phyloP scores from a whole-genome alignment of 2,888 invertebrate genomes.

The Folsomia candida region DNA sequence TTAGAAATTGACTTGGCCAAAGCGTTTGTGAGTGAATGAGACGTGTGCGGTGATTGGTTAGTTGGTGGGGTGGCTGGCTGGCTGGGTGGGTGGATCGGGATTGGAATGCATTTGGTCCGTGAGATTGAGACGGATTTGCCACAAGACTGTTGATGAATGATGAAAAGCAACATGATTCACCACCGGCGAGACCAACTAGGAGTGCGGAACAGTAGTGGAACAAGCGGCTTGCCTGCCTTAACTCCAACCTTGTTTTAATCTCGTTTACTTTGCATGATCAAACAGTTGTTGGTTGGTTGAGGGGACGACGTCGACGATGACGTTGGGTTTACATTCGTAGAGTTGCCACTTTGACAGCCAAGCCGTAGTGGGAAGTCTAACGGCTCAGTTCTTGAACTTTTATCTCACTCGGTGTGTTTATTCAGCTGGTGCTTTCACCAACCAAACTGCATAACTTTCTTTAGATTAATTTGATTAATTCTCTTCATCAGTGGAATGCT shows the following conservation, averaged over 20 bases:
- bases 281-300: slow-evolving; percentile 38
- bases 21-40: no score
- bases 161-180: no score
- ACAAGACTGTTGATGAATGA: no score
- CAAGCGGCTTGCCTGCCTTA: no score
- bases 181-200: background rate
- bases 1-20: no score
- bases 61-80: no score
- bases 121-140: no score
- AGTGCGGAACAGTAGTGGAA: slow-evolving; percentile 21
- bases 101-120: no score
- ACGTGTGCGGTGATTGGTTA: no score
- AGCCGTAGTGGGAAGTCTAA: background rate
- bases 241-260: slow-evolving; percentile 48
- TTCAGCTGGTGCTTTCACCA: slow-evolving; percentile 47
- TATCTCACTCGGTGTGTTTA: slow-evolving; percentile 48
- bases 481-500: background rate
- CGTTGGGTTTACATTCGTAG: background rate
- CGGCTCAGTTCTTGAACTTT: slow-evolving; percentile 33
- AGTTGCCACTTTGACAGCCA: background rate
- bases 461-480: background rate
- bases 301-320: background rate
- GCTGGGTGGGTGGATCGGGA: no score
- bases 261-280: slow-evolving; percentile 51
- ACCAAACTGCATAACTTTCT: background rate